phyloP scores from a whole-genome alignment of 2,113 vertebrate species.

The Chlamydotis undulata region DNA sequence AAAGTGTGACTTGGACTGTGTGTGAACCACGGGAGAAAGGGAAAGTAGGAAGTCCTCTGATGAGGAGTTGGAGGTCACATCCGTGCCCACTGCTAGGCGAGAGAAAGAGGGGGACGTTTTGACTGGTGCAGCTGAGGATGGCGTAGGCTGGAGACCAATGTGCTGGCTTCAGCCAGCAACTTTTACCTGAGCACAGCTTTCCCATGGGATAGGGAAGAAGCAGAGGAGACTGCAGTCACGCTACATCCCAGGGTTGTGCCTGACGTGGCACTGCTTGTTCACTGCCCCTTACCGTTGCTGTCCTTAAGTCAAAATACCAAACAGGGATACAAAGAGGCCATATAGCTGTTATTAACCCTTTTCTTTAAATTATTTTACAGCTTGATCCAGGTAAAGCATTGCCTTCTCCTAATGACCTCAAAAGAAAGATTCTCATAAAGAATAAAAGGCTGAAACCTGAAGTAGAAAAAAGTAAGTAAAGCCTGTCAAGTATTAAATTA shows the following conservation, averaged over 20 bases:
- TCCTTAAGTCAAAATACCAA: not conserved
- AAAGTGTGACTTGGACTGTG: not conserved
- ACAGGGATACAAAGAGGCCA: not conserved
- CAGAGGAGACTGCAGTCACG: not conserved
- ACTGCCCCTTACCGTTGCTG: not conserved
- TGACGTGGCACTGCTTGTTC: not conserved
- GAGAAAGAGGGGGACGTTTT: not conserved
- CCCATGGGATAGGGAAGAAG: not conserved
- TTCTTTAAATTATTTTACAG: conserved; percentile 72
- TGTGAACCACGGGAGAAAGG: not conserved
- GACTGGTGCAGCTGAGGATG: not conserved
- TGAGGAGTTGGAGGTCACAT: not conserved
- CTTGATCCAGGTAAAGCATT: conserved; percentile 88
- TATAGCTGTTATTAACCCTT: not conserved
- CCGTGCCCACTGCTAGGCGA: not conserved
- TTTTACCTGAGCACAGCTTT: not conserved
- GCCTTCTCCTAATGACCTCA: conserved; percentile 95
- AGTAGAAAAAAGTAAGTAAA: conserved; percentile 93
- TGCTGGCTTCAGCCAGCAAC: not conserved
- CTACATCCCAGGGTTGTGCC: not conserved
- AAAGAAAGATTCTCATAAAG: conserved; percentile 98
- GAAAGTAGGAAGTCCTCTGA: not conserved
- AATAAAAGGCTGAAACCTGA: conserved; percentile 98
- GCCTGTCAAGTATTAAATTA: not conserved
- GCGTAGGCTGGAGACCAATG: not conserved